phyloP scores from a whole-genome alignment of 2,888 invertebrate species.

The Agrilus biguttatus region DNA sequence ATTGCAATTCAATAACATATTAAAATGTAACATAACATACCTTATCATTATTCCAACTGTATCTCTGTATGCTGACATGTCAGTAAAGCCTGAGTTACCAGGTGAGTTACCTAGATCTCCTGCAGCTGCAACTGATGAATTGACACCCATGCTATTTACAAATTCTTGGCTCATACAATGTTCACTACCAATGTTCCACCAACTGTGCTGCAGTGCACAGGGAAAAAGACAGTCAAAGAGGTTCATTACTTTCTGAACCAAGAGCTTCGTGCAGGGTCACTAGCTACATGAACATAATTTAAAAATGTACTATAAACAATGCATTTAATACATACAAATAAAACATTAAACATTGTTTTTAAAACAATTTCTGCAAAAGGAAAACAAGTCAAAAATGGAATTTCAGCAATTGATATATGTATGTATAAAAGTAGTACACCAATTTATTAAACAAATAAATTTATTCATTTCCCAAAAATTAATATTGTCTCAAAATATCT shows the following conservation, averaged over 20 bases:
- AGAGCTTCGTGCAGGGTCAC: conserved; percentile 33
- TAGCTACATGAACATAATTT: conserved; percentile 17
- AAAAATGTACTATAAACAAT: background rate
- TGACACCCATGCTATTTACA: conserved; percentile 31
- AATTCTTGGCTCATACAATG: conserved; percentile 30
- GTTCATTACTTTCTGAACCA: conserved; percentile 45
- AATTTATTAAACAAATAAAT: no score
- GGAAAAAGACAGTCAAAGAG: conserved; percentile 42
- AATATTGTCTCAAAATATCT: no score
- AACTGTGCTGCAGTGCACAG: conserved; percentile 42
- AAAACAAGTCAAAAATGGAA: no score
- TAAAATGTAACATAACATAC: conserved; percentile 7
- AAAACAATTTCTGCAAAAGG: no score
- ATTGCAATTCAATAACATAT: no score
- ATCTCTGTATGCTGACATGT: conserved; percentile 23
- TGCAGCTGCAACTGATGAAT: conserved; percentile 26
- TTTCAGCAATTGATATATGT: no score
- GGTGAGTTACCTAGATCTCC: conserved; percentile 20
- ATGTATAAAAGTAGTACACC: no score
- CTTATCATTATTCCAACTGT: conserved; percentile 26
- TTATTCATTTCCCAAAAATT: no score
- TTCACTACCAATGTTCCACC: conserved; percentile 29
- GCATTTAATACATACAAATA: background rate
- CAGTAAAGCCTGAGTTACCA: conserved; percentile 14
- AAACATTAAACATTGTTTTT: conserved; percentile 2